Evolutionary conservation across 2,888 invertebrate species (phyloP).

Genomic region (Neria commutata): DNA sequence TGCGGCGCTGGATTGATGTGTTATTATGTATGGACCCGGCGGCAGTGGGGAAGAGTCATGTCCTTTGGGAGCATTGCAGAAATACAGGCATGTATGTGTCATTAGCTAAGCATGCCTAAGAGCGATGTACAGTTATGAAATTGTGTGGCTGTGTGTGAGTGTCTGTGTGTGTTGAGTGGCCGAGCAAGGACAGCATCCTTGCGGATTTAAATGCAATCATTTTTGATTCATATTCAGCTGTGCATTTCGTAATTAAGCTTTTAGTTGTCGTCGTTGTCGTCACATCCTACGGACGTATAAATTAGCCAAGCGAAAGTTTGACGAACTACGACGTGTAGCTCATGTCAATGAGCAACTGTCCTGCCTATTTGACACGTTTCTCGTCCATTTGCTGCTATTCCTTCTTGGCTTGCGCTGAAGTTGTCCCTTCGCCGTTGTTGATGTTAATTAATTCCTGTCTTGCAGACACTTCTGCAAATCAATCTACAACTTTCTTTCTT

Average conservation of each 20-base stretch:
- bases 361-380: background rate
- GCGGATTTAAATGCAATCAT: too few relatives aligned
- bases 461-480: constrained; percentile 55
- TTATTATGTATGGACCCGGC: constrained; percentile 4
- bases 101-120: background rate
- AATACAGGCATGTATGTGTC: constrained; percentile 25
- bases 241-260: too few relatives aligned
- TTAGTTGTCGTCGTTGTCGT: background rate
- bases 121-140: constrained; percentile 5
- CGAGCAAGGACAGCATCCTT: constrained; percentile 28
- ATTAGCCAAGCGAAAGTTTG: background rate
- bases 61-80: too few relatives aligned
- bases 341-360: background rate
- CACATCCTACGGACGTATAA: background rate
- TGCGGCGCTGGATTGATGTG: constrained; percentile 9
- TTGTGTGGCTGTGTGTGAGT: background rate
- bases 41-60: too few relatives aligned
- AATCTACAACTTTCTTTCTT: constrained; percentile 28
- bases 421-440: constrained; percentile 22
- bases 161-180: background rate
- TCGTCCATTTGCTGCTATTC: background rate
- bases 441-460: constrained; percentile 61
- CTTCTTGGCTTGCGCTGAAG: background rate
- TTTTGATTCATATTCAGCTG: constrained; percentile 27
- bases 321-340: background rate